Base-by-base conservation (phyloP, 2,888 invertebrate genomes). In the Ypsolopha scabrella region DNA sequence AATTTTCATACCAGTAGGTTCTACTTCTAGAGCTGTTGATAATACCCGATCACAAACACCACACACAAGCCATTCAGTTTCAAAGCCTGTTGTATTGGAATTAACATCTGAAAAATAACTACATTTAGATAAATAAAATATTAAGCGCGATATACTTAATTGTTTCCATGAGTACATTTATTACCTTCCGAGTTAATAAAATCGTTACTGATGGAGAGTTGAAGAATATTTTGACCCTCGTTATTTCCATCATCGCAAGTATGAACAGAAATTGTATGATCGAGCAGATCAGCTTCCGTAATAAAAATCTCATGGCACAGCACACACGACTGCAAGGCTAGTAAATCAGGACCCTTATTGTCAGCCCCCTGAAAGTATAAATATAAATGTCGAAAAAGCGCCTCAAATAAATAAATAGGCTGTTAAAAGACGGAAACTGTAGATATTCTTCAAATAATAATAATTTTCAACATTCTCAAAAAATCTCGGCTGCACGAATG, bases 281-380 rank as follows among this genome's bases (percentile, higher is more conserved):
- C 80, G 11, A 85, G 65, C 35, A 83, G 70, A 62, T 85, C 83
- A 10, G 74, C 67, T 48, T 85, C 83, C 1, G 74, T 80, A 0
- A 80, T 80, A 54, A 85, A 85, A 63, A 85, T 81, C 59, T 82
- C 83, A 57, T 83, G 83, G 53, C 85, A 85, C 34, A 83, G 70
- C 4, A 77, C 73, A 58, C 85, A 85, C 1, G 83, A 80, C 58
- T 85, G 79, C 48, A 83, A 57, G 11, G 83, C 79, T 48, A 83
- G 60, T 52, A 81, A 55, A 54, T 82, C 77, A 0, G 81, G 79
- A 1, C 75, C 79, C 41, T 55, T 65, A 39, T 53, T 65, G 39
- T 67, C 72, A 41, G 53, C 10, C 46, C 66, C 68, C 78, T 78
- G 58, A 53, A 73, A 69, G 33, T 46, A 38, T 41, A 24, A 4